phyloP scores from a whole-genome alignment of 2,888 invertebrate genomes.

The Theretra japonica region DNA sequence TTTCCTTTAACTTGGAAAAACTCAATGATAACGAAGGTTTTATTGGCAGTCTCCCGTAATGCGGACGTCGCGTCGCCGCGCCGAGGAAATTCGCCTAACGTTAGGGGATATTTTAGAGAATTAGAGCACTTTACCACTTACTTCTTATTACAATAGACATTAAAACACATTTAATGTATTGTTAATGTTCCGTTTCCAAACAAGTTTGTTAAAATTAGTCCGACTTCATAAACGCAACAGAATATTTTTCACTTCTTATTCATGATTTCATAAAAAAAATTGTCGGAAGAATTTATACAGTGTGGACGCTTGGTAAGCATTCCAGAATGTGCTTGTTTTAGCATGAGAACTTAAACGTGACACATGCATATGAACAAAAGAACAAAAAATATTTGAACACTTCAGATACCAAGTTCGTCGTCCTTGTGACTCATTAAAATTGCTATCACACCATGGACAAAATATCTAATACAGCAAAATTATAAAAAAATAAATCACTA shows the following conservation, averaged over 20 bases:
- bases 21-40: too few relatives aligned
- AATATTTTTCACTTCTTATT: too few relatives aligned
- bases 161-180: too few relatives aligned
- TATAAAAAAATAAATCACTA: background rate
- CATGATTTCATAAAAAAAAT: background rate
- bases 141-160: too few relatives aligned
- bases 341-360: background rate
- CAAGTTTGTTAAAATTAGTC: too few relatives aligned
- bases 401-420: conserved; percentile 1
- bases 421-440: background rate
- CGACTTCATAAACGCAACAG: background rate
- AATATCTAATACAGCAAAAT: background rate
- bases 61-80: too few relatives aligned
- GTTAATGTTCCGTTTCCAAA: too few relatives aligned
- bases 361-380: background rate
- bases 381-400: background rate
- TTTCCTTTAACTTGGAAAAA: too few relatives aligned
- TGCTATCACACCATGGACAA: background rate
- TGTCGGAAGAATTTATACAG: background rate
- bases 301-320: background rate
- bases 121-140: too few relatives aligned
- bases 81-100: too few relatives aligned
- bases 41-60: too few relatives aligned
- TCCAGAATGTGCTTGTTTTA: background rate
- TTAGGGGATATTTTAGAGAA: too few relatives aligned